Percentiles rank a stretch among this genome's conserved stretches.
Evolutionary conservation across 2,888 invertebrate species (phyloP).

Genomic region (Noctua pronuba): DNA sequence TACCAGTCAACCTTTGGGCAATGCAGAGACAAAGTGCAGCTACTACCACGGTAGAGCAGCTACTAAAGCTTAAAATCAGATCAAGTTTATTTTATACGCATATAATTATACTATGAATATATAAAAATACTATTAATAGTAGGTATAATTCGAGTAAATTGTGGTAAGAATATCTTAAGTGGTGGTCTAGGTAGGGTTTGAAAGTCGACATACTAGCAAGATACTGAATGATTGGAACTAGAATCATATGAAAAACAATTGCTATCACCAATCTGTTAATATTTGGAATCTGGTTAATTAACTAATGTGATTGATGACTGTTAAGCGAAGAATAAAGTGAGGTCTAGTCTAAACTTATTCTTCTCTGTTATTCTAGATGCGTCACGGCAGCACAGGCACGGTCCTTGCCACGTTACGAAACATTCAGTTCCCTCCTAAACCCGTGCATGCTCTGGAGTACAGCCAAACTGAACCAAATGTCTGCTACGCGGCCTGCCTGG

Average conservation of each 20-base stretch:
- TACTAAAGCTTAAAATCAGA: no score
- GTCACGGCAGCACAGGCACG: slow-evolving; percentile 83
- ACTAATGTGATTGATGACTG: no score
- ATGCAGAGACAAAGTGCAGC: neutral
- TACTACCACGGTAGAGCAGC: no score
- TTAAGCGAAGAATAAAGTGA: neutral
- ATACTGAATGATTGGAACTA: neutral
- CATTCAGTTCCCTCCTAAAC: slow-evolving; percentile 86
- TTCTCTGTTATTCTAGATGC: slow-evolving; percentile 77
- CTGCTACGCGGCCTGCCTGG: slow-evolving; percentile 86
- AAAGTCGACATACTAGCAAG: neutral
- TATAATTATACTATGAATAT: no score
- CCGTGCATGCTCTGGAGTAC: slow-evolving; percentile 83
- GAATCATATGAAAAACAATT: neutral
- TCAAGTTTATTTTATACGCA: no score
- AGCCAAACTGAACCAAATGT: slow-evolving; percentile 81
- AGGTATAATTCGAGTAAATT: no score
- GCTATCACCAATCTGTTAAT: neutral
- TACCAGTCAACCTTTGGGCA: neutral
- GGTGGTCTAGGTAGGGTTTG: neutral
- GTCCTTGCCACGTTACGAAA: slow-evolving; percentile 83
- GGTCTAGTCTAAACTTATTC: neutral
- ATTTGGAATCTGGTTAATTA: neutral
- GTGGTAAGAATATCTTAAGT: neutral
- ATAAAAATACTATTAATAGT: no score